These are phyloP conservation scores for Nomia melanderi DNA, from an alignment of 1,140 invertebrate species.

Conservation along the genomic window DNA sequence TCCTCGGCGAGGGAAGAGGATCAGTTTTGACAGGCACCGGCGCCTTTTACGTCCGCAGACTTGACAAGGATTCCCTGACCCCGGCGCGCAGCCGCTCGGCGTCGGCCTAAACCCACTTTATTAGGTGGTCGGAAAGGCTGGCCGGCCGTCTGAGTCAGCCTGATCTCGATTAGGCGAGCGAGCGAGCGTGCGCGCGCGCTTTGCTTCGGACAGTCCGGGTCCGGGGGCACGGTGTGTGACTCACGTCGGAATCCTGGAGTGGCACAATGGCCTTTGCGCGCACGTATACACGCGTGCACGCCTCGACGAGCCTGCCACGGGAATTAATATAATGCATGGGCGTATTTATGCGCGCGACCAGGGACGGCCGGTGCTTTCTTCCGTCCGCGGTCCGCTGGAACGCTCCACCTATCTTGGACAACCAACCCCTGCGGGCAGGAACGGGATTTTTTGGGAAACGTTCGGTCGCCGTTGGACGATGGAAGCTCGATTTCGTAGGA, in stretches of 20 bases:
- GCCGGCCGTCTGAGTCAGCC: slow-evolving; percentile 55
- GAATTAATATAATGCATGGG: slow-evolving; percentile 26
- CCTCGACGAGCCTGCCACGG: background rate
- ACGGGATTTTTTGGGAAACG: no score
- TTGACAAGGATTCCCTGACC: slow-evolving; percentile 39
- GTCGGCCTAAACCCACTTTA: slow-evolving; percentile 60
- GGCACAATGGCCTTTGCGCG: slow-evolving; percentile 63
- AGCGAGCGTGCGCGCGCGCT: slow-evolving; percentile 25
- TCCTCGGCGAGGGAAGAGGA: background rate
- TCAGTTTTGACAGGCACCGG: slow-evolving; percentile 2
- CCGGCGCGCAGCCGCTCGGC: slow-evolving; percentile 9
- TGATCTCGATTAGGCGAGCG: slow-evolving; percentile 62
- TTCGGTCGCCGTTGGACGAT: no score
- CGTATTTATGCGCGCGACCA: background rate
- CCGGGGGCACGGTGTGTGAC: slow-evolving; percentile 58
- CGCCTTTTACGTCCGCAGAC: slow-evolving; percentile 10
- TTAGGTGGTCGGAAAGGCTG: slow-evolving; percentile 49
- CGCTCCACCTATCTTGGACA: background rate
- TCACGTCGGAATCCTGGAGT: slow-evolving; percentile 65
- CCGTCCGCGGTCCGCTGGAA: background rate
- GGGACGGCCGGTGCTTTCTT: background rate
- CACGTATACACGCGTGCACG: slow-evolving; percentile 30
- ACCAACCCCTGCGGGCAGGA: background rate
- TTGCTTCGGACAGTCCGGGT: slow-evolving; percentile 49
- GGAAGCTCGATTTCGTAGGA: no score